These are phyloP conservation scores for Trypoxylon attenuatum DNA, from an alignment of 2,888 invertebrate genomes.

Conservation along the genomic window DNA sequence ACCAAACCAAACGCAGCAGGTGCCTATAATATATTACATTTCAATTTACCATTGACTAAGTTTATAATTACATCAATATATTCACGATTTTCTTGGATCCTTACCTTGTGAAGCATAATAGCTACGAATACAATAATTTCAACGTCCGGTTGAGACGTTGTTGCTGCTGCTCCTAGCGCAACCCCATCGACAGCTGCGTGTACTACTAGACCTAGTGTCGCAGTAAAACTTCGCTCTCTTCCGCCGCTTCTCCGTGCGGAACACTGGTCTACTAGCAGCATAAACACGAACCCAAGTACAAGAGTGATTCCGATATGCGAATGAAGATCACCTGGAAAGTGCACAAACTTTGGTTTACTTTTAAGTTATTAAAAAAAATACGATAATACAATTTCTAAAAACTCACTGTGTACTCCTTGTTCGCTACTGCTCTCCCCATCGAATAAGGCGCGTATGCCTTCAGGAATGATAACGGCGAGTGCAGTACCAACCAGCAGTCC, in stretches of 20 bases:
- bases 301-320: conserved; percentile 93
- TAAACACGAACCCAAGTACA: conserved; percentile 96
- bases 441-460: conserved; percentile 92
- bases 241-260: conserved; percentile 79
- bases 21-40: conserved; percentile 77
- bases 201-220: conserved; percentile 97
- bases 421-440: conserved; percentile 53
- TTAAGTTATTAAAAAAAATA: conserved; percentile 1
- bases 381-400: not conserved
- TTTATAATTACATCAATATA: not conserved
- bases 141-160: conserved; percentile 95
- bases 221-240: conserved; percentile 88
- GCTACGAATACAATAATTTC: conserved; percentile 98
- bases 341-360: conserved; percentile 7
- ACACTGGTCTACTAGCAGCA: conserved; percentile 96
- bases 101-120: conserved; percentile 97
- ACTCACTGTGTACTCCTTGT: conserved; percentile 46
- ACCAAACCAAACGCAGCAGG: conserved; percentile 99
- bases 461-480: conserved; percentile 97
- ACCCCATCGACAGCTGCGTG: conserved; percentile 99
- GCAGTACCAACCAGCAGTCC: conserved; percentile 98
- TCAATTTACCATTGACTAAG: not conserved
- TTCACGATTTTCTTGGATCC: conserved; percentile 2
- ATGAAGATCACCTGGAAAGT: conserved; percentile 79
- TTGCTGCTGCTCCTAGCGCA: conserved; percentile 98